Percentiles rank a stretch among this genome's conserved stretches.
Evolutionary conservation across 92 coral and sea anemone genomes (phyloP).

Genomic region (Parazoanthus swiftii): DNA sequence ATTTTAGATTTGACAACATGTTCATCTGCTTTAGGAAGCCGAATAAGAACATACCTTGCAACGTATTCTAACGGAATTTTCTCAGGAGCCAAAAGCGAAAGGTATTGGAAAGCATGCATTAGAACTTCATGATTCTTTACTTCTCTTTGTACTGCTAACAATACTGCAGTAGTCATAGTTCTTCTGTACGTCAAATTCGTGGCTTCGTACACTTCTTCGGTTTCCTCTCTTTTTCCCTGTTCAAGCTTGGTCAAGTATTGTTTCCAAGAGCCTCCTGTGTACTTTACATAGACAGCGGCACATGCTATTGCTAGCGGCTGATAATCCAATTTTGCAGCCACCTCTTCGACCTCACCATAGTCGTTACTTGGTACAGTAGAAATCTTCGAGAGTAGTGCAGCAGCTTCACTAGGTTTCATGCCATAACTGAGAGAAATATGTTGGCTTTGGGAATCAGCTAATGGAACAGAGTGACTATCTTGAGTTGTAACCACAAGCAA

Average conservation of each 20-base stretch:
- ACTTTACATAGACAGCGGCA: slow-evolving; percentile 40
- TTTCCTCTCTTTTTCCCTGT: slow-evolving; percentile 29
- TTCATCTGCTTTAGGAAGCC: background rate
- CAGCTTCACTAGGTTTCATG: slow-evolving; percentile 34
- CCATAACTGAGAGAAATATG: slow-evolving; percentile 36
- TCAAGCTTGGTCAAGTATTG: background rate
- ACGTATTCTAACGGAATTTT: slow-evolving; percentile 21
- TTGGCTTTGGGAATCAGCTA: slow-evolving; percentile 11
- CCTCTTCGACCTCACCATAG: background rate
- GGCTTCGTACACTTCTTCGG: slow-evolving; percentile 12
- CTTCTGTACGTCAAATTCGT: background rate
- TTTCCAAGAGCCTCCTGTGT: background rate
- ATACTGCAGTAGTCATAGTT: slow-evolving; percentile 25
- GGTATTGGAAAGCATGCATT: slow-evolving; percentile 16
- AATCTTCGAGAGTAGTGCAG: slow-evolving; percentile 20
- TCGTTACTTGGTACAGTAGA: slow-evolving; percentile 4
- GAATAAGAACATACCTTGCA: background rate
- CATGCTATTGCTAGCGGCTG: slow-evolving; percentile 60
- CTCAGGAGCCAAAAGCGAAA: slow-evolving; percentile 22
- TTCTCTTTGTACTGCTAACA: slow-evolving; percentile 26
- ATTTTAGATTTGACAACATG: background rate
- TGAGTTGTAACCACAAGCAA: slow-evolving; percentile 31
- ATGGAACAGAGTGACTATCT: slow-evolving; percentile 33
- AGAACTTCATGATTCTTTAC: background rate
- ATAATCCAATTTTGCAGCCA: slow-evolving; percentile 36